phyloP scores from a whole-genome alignment of 2,797 vertebrate species.

The Sphaeramia orbicularis region DNA sequence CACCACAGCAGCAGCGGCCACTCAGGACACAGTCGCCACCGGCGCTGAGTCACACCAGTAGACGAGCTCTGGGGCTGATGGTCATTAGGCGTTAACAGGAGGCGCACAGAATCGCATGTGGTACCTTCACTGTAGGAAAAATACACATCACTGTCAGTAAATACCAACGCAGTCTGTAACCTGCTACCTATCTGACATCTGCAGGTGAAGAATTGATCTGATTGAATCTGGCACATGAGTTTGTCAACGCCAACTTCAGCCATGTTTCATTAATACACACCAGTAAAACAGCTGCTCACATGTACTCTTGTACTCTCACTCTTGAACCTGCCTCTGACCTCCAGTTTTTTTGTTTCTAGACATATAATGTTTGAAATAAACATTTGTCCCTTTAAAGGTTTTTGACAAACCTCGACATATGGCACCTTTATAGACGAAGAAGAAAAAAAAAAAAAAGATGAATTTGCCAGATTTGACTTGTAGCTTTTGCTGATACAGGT shows the following conservation, averaged over 20 bases:
- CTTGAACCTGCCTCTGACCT: not conserved
- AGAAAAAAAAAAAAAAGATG: not conserved
- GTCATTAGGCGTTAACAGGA: constrained; percentile 17
- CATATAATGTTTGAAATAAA: not conserved
- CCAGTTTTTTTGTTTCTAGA: not conserved
- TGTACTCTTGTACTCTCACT: constrained; percentile 19
- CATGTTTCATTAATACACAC: too few relatives aligned
- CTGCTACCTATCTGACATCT: too few relatives aligned
- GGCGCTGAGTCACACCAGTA: constrained; percentile 84
- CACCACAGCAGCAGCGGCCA: constrained; percentile 90
- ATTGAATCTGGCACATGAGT: too few relatives aligned
- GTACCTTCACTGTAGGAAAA: constrained; percentile 6
- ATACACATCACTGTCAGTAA: not conserved
- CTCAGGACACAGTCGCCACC: constrained; percentile 93
- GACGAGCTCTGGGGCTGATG: constrained; percentile 38
- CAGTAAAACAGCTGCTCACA: constrained; percentile 33
- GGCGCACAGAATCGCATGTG: constrained; percentile 3
- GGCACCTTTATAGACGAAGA: not conserved
- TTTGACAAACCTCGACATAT: constrained; percentile 3
- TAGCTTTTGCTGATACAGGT: not conserved
- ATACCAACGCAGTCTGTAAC: not conserved
- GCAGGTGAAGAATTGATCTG: too few relatives aligned
- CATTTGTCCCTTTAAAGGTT: not conserved
- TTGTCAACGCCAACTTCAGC: too few relatives aligned
- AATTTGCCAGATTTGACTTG: constrained; percentile 10